Base-by-base conservation (phyloP, 2,797 vertebrate species). In the Alfaro cultratus region DNA sequence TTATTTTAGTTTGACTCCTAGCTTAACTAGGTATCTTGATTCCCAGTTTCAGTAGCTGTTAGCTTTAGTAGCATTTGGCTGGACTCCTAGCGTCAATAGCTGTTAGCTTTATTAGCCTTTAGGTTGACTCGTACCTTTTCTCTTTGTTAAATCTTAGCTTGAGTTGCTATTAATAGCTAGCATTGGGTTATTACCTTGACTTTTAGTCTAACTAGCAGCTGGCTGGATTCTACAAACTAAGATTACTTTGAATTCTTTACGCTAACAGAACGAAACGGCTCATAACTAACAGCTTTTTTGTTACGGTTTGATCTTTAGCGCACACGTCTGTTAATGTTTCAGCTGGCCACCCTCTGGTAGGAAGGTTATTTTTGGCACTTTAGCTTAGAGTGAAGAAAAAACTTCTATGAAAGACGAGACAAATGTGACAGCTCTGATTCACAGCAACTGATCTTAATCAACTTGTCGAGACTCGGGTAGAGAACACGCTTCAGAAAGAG, bases 401-500 rank as follows among this genome's bases (percentile, higher is more conserved):
- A 36, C 15, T 43, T 23, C 10, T 2, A 26, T 68, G 67, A 41
- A 41, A 68, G 36, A 68, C 18, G 4, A 36, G 34, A 39, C 36
- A 1, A 68, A 68, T 45, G 41, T 45, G 26, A 71, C 29, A 16
- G 41, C 26, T n/a, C 6, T 45, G 68, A 45, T 71, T 43, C n/a
- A 3, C n/a, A n/a, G 41, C 6, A 15, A 29, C 4, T 16, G 68
- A 71, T 71, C 68, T 45, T 45, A n/a, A n/a, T 71, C 23, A 45
- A 16, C 68, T 45, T 45, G 39, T 71, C 68, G 45, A 26, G 68
- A 15, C 39, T 71, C 23, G 15, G 5, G 34, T 12, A 26, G 9
- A 43, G 41, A 39, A 41, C 36, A n/a, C 39, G 26, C 39, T 70
- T 70, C 39, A 43, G 23, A 71, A 80, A 0, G 64, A 83, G 70